Percentiles rank a stretch among this genome's conserved stretches.
Conservation (phyloP, 2,797 vertebrate species). For the Lithobates pipiens region DNA sequence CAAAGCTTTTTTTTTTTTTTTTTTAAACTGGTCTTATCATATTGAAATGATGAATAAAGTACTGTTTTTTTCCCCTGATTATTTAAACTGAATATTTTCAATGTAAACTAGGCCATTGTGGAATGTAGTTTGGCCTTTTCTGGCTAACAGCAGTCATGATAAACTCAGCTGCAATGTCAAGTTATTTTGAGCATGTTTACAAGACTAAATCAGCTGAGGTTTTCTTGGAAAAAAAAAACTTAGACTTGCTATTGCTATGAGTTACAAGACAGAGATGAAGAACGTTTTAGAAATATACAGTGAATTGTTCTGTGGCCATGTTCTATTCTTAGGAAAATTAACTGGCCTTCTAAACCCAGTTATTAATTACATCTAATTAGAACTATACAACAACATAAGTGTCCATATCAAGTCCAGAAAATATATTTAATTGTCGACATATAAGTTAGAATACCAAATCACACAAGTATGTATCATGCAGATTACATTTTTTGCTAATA, state of each 20-base stretch:
- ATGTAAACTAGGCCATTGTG: constrained; percentile 9
- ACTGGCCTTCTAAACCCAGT: neutral
- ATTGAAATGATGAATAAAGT: neutral
- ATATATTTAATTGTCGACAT: neutral
- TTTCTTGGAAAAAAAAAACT: constrained; percentile 4
- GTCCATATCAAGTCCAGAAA: neutral
- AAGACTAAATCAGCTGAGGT: constrained; percentile 22
- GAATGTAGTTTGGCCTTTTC: constrained; percentile 30
- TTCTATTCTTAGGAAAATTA: neutral
- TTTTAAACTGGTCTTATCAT: neutral
- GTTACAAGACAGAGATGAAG: neutral
- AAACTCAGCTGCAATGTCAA: constrained; percentile 35
- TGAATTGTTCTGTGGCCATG: neutral
- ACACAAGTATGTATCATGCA: neutral
- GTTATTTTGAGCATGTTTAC: constrained; percentile 48
- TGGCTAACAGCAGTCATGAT: constrained; percentile 37
- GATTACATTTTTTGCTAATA: too few species aligned
- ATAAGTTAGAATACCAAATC: neutral
- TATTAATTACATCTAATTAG: too few species aligned
- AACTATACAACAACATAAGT: too few species aligned
- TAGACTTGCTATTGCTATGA: neutral
- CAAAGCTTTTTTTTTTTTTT: too few species aligned
- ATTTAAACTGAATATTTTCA: constrained; percentile 11
- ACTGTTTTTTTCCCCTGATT: neutral
- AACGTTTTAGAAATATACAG: neutral